Conservation (phyloP, 2,797 vertebrate species). For the Thripadectes ignobilis region DNA sequence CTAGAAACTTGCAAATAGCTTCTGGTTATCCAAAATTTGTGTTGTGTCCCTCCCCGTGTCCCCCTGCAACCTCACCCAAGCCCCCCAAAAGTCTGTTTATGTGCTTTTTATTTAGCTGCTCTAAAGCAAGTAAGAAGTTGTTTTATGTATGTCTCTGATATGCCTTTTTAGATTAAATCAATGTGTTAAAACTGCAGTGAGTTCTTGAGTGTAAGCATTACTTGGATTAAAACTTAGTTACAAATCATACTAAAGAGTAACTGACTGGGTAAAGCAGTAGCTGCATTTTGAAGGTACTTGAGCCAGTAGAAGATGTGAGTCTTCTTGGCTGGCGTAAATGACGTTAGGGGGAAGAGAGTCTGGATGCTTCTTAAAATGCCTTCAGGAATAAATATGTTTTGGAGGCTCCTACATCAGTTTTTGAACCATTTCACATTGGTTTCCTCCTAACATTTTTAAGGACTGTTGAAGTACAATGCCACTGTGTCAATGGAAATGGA, state of each 20-base stretch:
- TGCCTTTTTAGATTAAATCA: neutral
- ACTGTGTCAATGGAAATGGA: neutral
- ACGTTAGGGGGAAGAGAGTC: neutral
- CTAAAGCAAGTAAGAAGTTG: neutral
- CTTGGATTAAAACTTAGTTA: neutral
- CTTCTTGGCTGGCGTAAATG: neutral
- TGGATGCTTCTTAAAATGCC: neutral
- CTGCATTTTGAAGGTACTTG: neutral
- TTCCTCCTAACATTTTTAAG: neutral
- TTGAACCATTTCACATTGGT: neutral
- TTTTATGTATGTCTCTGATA: neutral
- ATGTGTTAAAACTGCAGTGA: neutral
- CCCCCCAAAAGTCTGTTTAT: neutral
- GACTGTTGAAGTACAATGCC: rapidly evolving
- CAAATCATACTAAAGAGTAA: neutral
- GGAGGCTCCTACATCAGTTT: neutral
- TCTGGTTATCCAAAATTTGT: neutral
- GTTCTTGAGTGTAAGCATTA: neutral
- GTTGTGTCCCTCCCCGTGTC: neutral
- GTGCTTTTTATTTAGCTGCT: neutral
- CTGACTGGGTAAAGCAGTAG: neutral
- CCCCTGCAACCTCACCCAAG: neutral
- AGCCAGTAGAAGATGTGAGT: neutral
- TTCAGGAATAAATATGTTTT: neutral
- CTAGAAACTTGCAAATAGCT: neutral